Conservation (phyloP, 2,888 invertebrate species). For the Taenaris catops region DNA sequence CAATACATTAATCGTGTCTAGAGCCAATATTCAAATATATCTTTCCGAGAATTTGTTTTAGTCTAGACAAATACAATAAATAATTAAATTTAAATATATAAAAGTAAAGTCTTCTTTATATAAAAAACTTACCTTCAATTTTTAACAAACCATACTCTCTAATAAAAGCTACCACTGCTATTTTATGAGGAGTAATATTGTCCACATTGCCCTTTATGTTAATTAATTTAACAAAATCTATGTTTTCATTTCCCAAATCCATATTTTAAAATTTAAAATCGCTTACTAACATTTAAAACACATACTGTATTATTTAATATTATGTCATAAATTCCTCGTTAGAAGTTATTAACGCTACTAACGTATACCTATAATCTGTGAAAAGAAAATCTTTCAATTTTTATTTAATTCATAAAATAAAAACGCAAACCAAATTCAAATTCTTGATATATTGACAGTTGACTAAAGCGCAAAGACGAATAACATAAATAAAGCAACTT, state of each 20-base stretch:
- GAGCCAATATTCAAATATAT: too few species aligned
- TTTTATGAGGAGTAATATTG: slow-evolving; percentile 88
- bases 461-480: too few species aligned
- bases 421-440: too few species aligned
- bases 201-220: slow-evolving; percentile 73
- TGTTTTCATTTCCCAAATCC: slow-evolving; percentile 52
- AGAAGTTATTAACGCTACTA: neutral
- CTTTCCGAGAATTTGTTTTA: neutral
- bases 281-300: too few species aligned
- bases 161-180: slow-evolving; percentile 87
- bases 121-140: slow-evolving; percentile 50
- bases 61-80: slow-evolving; percentile 1
- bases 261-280: slow-evolving; percentile 31
- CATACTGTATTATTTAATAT: neutral
- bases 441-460: too few species aligned
- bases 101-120: too few species aligned
- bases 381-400: too few species aligned
- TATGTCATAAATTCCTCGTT: neutral
- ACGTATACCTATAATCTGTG: neutral
- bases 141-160: slow-evolving; percentile 86
- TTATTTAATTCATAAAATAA: too few species aligned
- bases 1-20: too few species aligned
- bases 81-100: neutral
- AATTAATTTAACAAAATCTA: slow-evolving; percentile 58
- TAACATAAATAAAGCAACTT: too few species aligned